A percentile compares a stretch with the other conserved stretches of the same genome.
Evolutionary conservation across 2,113 vertebrate genomes (phyloP).

Genomic region (Elephantulus edwardii): DNA sequence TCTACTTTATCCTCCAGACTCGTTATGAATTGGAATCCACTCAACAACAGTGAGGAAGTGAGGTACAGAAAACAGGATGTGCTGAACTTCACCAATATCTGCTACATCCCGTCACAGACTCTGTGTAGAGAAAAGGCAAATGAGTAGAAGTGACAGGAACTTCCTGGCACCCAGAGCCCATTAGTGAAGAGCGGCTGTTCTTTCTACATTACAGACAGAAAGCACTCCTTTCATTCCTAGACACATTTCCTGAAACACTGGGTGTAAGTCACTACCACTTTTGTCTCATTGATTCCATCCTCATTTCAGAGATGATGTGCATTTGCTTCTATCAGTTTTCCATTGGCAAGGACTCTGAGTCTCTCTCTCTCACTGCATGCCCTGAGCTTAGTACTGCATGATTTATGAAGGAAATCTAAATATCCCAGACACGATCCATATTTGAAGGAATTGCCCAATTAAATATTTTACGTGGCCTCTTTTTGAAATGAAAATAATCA

Average conservation of each 20-base stretch:
- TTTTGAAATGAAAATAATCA: slow-evolving; percentile 73
- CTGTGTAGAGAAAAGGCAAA: neutral
- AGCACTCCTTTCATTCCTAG: neutral
- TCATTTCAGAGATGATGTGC: neutral
- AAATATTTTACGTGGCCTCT: slow-evolving; percentile 64
- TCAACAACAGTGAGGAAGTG: slow-evolving; percentile 30
- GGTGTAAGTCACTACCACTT: neutral
- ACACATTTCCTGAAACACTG: neutral
- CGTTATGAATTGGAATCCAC: too few relatives aligned
- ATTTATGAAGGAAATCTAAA: slow-evolving; percentile 61
- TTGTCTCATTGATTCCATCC: neutral
- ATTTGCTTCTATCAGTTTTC: slow-evolving; percentile 29
- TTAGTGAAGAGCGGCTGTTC: neutral
- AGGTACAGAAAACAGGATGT: slow-evolving; percentile 46
- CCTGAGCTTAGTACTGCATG: slow-evolving; percentile 38
- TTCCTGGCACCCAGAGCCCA: neutral
- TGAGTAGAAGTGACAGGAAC: neutral
- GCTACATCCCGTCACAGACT: neutral
- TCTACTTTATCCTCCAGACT: too few relatives aligned
- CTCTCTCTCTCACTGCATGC: neutral
- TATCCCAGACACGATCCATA: slow-evolving; percentile 31
- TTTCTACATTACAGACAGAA: neutral
- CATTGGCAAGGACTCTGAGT: slow-evolving; percentile 4
- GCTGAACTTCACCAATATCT: neutral
- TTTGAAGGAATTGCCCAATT: slow-evolving; percentile 53